Base-by-base conservation (phyloP, 2,797 vertebrate genomes). In the Cichlasoma orientale region DNA sequence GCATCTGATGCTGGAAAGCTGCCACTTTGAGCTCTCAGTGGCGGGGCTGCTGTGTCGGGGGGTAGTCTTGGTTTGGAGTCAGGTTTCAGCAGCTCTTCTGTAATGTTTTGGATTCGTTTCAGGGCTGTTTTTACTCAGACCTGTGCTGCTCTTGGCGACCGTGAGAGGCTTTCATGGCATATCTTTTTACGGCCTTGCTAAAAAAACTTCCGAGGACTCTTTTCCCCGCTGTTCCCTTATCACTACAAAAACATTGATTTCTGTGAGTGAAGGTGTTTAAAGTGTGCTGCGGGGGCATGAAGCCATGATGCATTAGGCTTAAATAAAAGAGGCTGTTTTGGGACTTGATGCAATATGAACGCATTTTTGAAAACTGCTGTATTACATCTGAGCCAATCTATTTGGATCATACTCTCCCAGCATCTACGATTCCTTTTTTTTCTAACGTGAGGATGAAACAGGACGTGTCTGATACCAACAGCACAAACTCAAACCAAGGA, bases 51-150 rank as follows among this genome's bases (percentile, higher is more conserved):
- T 68, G 63, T 31, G 63, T 52, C 72, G 52, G 1, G 16, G 44
- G 14, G 18, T 47, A 29, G n/a, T 72, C 53, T 18, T 31, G 79
- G 36, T 86, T 13, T 41, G 11, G 27, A 77, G 66, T 82, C 59
- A 56, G 56, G 54, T 77, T 56, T 59, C 54, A 70, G 10, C 29
- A 72, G 16, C 68, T 81, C 36, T 44, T 75, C 61, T 74, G 44
- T 78, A 52, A 82, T 14, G 36, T 57, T 19, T 58, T 75, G 56
- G 50, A 61, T n/a, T 71, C 12, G n/a, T 80, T 85, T 78, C 27
- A 25, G 10, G 38, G 6, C 47, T 75, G 53, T 80, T 84, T 84
- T 77, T 73, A 76, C 58, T 75, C 56, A 33, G 54, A 81, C 75
- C 56, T 70, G 13, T 33, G 53, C 54, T 73, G 61, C 36, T 72